Base-by-base conservation (phyloP, 2,888 invertebrate species). In the Cheiracanthium punctorium region DNA sequence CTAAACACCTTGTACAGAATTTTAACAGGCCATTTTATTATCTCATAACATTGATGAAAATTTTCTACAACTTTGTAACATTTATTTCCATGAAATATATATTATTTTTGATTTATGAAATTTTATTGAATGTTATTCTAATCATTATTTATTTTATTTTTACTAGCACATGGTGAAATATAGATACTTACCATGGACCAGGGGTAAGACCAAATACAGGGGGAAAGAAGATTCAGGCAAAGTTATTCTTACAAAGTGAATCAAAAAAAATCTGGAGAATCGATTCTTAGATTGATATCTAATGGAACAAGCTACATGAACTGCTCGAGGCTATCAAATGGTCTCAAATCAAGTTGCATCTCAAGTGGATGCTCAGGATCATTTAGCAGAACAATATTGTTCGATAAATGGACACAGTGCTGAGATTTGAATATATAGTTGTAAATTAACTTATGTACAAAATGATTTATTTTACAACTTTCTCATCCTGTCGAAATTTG, bases 111-210 rank as follows among this genome's bases (percentile, higher is more conserved):
- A n/a, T n/a, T n/a, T n/a, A n/a, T n/a, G n/a, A n/a, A n/a, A n/a
- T n/a, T 33, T 10, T 70, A 14, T 41, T 41, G 8, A 41, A 10
- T 41, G 14, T 41, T 41, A 41, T 10, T 41, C 41, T 41, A 41
- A 10, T 41, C 20, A 20, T n/a, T 74, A 2, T 72, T 17, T 43
- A 12, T 28, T 17, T 24, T 28, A 52, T 24, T 37, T 80, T 69
- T 52, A n/a, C 0, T 94, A 98, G 98, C 99, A 99, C 94, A 99
- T 99, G 99, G 96, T 99, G 92, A 98, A 97, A 93, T 99, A 99
- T 93, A 95, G 96, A 93, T 99, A 99, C 93, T 93, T 99, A 92
- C 99, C 99, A 88, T 99, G 99, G 93, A 98, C 98, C 79, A 96
- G 97, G 92, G 98, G 98, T 91, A 99, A 99, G 94, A 89, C 89